A percentile compares a stretch with the other conserved stretches of the same genome.
These are phyloP conservation scores for Eidolon dupreanum DNA, from an alignment of 2,797 vertebrate species.

Conservation along the genomic window DNA sequence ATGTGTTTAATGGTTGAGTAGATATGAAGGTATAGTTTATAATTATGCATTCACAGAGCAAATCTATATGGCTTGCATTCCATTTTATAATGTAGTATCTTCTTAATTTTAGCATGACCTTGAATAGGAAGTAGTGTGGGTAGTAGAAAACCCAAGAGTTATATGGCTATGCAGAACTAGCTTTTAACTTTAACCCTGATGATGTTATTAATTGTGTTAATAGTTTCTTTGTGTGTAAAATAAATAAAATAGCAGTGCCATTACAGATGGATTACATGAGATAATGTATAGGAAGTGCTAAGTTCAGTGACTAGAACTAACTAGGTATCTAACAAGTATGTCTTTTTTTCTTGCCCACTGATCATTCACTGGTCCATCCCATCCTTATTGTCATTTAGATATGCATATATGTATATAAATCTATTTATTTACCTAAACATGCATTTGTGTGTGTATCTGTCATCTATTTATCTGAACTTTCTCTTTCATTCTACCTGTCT, in stretches of 20 bases:
- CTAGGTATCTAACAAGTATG: background rate
- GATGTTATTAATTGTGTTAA: background rate
- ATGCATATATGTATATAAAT: background rate
- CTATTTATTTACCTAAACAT: background rate
- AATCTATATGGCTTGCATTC: background rate
- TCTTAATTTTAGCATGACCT: background rate
- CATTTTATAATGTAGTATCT: background rate
- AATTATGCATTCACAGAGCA: background rate
- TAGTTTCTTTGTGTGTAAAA: background rate
- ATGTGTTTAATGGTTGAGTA: background rate
- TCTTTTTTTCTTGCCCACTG: background rate
- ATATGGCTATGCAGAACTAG: background rate
- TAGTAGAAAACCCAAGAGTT: background rate
- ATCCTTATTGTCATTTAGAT: background rate
- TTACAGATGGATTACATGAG: background rate
- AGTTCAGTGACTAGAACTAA: background rate
- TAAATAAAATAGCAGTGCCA: background rate
- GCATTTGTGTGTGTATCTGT: background rate
- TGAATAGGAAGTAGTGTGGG: background rate
- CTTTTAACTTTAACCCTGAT: background rate
- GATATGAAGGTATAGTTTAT: background rate
- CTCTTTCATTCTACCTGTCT: background rate
- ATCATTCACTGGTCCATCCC: background rate
- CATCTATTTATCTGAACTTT: background rate
- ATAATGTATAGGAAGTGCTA: background rate